phyloP scores from a whole-genome alignment of 2,797 vertebrate species.

The Protosalanx chinensis region DNA sequence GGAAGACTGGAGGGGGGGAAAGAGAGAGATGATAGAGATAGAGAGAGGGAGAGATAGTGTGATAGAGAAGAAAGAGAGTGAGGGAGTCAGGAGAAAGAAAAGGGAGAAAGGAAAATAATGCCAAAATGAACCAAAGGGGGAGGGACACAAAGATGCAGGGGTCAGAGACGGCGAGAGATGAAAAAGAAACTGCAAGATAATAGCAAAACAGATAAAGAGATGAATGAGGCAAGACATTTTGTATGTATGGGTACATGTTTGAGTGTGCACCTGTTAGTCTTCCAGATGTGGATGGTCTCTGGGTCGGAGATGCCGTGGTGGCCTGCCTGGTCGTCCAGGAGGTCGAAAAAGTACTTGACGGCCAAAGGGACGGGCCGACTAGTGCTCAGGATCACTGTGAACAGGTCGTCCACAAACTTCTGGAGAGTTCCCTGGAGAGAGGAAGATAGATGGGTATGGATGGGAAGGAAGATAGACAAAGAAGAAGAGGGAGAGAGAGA shows the following conservation, averaged over 20 bases:
- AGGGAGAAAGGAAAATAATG: no score
- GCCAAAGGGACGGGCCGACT: conserved; percentile 90
- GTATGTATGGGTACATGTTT: neutral
- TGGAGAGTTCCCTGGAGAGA: conserved; percentile 87
- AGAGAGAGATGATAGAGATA: neutral
- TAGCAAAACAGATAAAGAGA: no score
- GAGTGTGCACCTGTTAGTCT: conserved; percentile 88
- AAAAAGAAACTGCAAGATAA: no score
- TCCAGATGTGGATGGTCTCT: conserved; percentile 98
- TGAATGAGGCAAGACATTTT: neutral
- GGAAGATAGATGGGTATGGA: neutral
- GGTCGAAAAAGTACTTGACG: conserved; percentile 97
- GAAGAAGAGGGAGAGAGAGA: neutral
- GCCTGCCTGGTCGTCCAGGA: conserved; percentile 90
- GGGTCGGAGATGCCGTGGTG: conserved; percentile 87
- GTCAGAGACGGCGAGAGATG: no score
- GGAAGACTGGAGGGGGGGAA: conserved; percentile 77
- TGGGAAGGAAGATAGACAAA: neutral
- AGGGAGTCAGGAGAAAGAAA: no score
- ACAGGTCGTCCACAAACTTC: conserved; percentile 96
- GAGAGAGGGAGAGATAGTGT: neutral
- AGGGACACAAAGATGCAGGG: no score
- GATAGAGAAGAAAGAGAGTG: no score
- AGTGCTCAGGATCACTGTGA: conserved; percentile 94
- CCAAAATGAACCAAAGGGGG: no score